Conservation (phyloP, 2,113 vertebrate genomes). For the Forbesichthys papilliferus region DNA sequence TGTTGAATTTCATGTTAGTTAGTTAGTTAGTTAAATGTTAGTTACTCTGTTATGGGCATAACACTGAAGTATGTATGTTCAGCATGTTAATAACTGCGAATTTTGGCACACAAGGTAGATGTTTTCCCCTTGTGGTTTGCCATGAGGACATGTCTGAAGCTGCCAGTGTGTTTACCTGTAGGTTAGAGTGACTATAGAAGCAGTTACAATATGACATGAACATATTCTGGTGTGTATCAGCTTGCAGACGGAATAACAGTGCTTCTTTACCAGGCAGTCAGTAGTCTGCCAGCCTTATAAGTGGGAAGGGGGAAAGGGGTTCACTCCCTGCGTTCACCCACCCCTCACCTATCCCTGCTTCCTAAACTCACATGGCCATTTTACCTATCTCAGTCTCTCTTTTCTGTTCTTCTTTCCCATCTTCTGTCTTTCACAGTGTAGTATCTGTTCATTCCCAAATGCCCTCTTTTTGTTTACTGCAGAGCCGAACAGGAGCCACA, state of each 20-base stretch:
- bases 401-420: not conserved
- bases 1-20: no score
- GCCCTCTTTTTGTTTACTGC: not conserved
- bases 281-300: not conserved
- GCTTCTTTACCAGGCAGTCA: not conserved
- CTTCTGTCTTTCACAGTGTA: not conserved
- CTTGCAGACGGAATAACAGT: slow-evolving; percentile 10
- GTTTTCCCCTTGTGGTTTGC: slow-evolving; percentile 29
- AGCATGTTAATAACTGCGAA: slow-evolving; percentile 9
- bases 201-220: slow-evolving; percentile 22
- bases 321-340: no score
- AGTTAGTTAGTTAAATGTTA: no score
- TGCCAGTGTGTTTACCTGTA: slow-evolving; percentile 41
- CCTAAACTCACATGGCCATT: not conserved
- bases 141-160: slow-evolving; percentile 46
- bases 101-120: not conserved
- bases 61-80: slow-evolving; percentile 7
- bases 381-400: not conserved
- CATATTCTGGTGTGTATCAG: slow-evolving; percentile 12
- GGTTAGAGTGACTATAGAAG: slow-evolving; percentile 28
- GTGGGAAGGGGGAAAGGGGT: not conserved
- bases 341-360: not conserved
- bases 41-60: not conserved
- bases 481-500: slow-evolving; percentile 11
- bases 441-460: slow-evolving; percentile 4